These are phyloP conservation scores for Cavia aperea DNA, from an alignment of 2,113 vertebrate genomes.

Conservation along the genomic window DNA sequence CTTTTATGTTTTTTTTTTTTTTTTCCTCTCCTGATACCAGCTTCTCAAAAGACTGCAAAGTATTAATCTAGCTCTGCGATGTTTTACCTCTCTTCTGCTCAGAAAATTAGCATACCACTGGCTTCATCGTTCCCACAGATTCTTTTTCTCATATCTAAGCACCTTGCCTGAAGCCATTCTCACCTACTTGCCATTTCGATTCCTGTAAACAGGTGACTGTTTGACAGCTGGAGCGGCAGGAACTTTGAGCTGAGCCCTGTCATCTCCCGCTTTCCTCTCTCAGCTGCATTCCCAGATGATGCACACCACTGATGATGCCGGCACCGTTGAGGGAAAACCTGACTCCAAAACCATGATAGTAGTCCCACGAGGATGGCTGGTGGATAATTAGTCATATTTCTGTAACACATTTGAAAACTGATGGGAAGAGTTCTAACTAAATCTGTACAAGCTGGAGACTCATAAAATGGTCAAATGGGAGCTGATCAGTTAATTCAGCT, in stretches of 20 bases:
- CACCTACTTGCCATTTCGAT: not conserved
- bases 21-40: not conserved
- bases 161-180: not conserved
- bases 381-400: not conserved
- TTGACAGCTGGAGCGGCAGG: not conserved
- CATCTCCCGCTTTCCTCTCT: not conserved
- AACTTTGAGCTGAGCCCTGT: not conserved
- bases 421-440: not conserved
- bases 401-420: not conserved
- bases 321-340: not conserved
- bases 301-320: not conserved
- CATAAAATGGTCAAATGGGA: not conserved
- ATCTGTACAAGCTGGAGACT: not conserved
- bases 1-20: not conserved
- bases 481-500: not conserved
- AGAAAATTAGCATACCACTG: slow-evolving; percentile 46
- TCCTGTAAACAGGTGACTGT: not conserved
- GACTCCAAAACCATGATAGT: not conserved
- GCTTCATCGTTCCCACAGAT: not conserved
- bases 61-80: slow-evolving; percentile 23
- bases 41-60: slow-evolving; percentile 44
- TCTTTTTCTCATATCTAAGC: not conserved
- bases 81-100: slow-evolving; percentile 35
- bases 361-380: not conserved
- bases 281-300: not conserved